Evolutionary conservation across 2,113 vertebrate species (phyloP).

Genomic region (Oreotrochilus melanogaster): DNA sequence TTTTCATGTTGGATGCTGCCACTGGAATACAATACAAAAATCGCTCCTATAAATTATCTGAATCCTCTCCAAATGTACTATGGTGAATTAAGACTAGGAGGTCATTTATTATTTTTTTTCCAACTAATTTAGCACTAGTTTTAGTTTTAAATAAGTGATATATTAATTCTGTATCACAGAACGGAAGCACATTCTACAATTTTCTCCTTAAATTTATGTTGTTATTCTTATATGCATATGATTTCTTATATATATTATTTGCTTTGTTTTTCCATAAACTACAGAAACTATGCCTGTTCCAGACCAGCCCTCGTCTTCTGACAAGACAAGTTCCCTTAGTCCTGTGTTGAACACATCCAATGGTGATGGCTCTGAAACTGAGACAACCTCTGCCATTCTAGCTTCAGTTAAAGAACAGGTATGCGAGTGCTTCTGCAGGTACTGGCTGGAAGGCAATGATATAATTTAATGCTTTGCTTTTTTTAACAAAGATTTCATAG

Average conservation of each 20-base stretch:
- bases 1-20: background rate
- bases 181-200: background rate
- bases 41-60: background rate
- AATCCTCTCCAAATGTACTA: background rate
- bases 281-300: conserved; percentile 96
- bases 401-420: conserved; percentile 99
- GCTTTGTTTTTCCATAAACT: conserved; percentile 39
- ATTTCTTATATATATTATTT: background rate
- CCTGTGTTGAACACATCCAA: conserved; percentile 92
- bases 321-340: conserved; percentile 91
- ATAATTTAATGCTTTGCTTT: background rate
- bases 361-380: conserved; percentile 91
- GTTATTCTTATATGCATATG: background rate
- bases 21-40: background rate
- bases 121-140: background rate
- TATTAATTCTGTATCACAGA: background rate
- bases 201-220: background rate
- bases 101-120: background rate
- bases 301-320: conserved; percentile 92
- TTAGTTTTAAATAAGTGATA: background rate
- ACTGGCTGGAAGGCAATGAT: background rate
- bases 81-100: background rate
- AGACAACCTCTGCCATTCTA: conserved; percentile 95
- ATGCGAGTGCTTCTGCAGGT: background rate
- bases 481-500: background rate